Conservation (phyloP, 1,140 invertebrate species). For the Lanistes nyassanus region DNA sequence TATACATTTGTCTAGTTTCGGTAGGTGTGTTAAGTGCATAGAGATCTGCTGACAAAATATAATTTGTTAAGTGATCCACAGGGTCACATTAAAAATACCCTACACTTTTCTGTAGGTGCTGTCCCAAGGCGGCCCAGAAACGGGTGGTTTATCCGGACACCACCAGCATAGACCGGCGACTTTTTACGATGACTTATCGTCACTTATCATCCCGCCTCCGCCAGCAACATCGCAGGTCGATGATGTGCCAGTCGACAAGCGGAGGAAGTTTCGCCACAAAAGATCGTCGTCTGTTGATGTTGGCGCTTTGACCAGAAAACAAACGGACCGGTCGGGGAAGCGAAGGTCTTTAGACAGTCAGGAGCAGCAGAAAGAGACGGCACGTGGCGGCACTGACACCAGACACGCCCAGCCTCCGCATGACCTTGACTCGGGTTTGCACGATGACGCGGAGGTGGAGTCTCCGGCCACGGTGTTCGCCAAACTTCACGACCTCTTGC, state of each 20-base stretch:
- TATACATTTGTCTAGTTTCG: no score
- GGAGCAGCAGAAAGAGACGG: background rate
- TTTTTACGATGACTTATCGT: conserved; percentile 75
- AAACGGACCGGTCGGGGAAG: conserved; percentile 20
- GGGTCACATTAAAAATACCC: no score
- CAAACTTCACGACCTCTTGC: conserved; percentile 54
- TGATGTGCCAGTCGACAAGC: conserved; percentile 39
- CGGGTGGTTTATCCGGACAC: background rate
- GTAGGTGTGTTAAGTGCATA: no score
- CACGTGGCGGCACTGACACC: conserved; percentile 5
- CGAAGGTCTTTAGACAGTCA: conserved; percentile 32
- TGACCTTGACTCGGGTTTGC: conserved; percentile 20
- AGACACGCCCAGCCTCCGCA: background rate
- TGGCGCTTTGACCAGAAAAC: conserved; percentile 22
- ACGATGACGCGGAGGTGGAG: conserved; percentile 18
- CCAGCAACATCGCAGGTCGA: conserved; percentile 63
- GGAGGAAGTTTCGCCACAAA: conserved; percentile 37
- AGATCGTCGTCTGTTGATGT: conserved; percentile 51
- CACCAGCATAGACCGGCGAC: background rate
- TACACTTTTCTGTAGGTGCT: conserved; percentile 9
- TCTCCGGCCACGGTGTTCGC: conserved; percentile 58
- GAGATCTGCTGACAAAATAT: no score
- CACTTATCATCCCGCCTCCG: conserved; percentile 83
- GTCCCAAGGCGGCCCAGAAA: conserved; percentile 15
- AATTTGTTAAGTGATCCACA: no score